Evolutionary conservation across 2,113 vertebrate species (phyloP).

Genomic region (Andinoacara biseriatus): DNA sequence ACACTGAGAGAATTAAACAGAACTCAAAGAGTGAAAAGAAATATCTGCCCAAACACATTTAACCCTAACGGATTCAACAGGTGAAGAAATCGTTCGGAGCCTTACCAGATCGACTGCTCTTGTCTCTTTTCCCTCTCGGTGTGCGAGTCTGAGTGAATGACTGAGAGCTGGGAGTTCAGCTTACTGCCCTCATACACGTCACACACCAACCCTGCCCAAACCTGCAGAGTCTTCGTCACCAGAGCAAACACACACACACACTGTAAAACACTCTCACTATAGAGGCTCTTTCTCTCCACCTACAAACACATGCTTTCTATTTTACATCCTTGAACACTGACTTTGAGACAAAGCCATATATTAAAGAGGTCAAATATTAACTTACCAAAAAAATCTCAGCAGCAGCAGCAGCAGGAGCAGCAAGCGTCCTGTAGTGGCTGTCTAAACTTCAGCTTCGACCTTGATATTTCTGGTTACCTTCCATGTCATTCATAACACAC

Average conservation of each 20-base stretch:
- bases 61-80: background rate
- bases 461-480: too few species aligned
- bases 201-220: constrained; percentile 48
- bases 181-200: constrained; percentile 48
- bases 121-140: background rate
- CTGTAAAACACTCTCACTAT: constrained; percentile 19
- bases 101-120: constrained; percentile 44
- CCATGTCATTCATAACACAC: too few species aligned
- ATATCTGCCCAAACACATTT: background rate
- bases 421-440: background rate
- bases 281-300: constrained; percentile 25
- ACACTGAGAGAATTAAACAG: background rate
- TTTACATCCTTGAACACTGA: constrained; percentile 7
- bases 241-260: constrained; percentile 19
- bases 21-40: background rate
- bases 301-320: background rate
- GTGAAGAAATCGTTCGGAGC: background rate
- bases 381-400: background rate
- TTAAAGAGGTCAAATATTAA: background rate
- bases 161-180: constrained; percentile 32
- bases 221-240: constrained; percentile 47
- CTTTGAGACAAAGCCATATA: background rate
- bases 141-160: constrained; percentile 28
- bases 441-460: background rate
- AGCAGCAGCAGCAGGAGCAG: fast-evolving